phyloP scores from a whole-genome alignment of 2,113 vertebrate species.

The Notothenia coriiceps region DNA sequence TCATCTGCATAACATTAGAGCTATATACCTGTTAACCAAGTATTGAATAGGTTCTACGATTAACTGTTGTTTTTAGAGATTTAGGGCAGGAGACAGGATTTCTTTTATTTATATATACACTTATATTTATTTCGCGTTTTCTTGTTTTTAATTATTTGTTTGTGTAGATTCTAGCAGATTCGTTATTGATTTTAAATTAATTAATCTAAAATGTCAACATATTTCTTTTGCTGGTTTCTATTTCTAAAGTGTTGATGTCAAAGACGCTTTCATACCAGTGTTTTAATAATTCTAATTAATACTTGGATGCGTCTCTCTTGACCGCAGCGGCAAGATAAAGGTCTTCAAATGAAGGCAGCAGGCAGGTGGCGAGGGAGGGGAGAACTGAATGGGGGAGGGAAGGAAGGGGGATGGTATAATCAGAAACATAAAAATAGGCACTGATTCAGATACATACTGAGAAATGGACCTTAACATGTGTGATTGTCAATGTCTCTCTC shows the following conservation, averaged over 20 bases:
- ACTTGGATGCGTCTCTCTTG: too few relatives aligned
- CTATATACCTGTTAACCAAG: too few relatives aligned
- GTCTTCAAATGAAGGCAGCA: too few relatives aligned
- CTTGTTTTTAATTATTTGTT: background rate
- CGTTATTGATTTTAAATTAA: background rate
- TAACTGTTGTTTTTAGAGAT: too few relatives aligned
- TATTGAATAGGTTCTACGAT: too few relatives aligned
- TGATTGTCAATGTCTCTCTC: background rate
- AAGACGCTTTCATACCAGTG: background rate
- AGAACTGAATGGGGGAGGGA: background rate
- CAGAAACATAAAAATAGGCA: slow-evolving; percentile 48
- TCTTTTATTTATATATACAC: too few relatives aligned
- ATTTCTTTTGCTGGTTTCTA: background rate
- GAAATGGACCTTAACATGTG: background rate
- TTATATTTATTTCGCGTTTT: background rate
- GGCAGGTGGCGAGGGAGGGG: background rate
- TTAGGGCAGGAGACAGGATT: too few relatives aligned
- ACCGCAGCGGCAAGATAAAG: too few relatives aligned
- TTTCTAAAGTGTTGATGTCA: background rate
- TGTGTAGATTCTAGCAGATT: background rate
- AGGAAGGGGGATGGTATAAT: background rate
- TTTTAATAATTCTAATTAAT: background rate
- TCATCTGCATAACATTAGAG: background rate
- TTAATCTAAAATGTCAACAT: background rate
- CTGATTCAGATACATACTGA: slow-evolving; percentile 34